Evolutionary conservation across 2,888 invertebrate genomes (phyloP).

Genomic region (Luperina nickerlii): DNA sequence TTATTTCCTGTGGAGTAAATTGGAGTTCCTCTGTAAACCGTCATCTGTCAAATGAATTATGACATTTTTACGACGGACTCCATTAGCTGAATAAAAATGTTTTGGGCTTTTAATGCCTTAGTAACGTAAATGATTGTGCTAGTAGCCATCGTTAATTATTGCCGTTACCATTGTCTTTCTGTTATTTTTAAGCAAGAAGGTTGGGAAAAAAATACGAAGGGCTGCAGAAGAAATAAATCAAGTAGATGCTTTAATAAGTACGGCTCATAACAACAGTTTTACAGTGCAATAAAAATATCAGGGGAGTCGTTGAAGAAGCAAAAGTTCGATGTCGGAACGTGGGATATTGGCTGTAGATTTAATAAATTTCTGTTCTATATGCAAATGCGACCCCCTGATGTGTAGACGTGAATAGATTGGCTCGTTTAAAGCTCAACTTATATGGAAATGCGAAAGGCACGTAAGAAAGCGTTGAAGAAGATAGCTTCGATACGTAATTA

Average conservation of each 20-base stretch:
- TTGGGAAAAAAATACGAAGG: constrained; percentile 23
- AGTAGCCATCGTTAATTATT: constrained; percentile 61
- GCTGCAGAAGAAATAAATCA: constrained; percentile 42
- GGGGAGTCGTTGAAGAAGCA: constrained; percentile 83
- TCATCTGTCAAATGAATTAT: constrained; percentile 82
- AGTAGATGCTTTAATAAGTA: constrained; percentile 56
- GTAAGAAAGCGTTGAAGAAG: constrained; percentile 90
- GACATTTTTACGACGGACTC: constrained; percentile 78
- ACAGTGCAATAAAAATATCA: constrained; percentile 84
- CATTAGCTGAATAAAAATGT: constrained; percentile 79
- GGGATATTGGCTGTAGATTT: constrained; percentile 90
- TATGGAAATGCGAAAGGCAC: constrained; percentile 90
- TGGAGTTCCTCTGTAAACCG: constrained; percentile 76
- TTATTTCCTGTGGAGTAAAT: constrained; percentile 76
- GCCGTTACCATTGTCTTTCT: constrained; percentile 52
- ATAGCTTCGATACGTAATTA: constrained; percentile 90
- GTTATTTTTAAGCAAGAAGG: constrained; percentile 38
- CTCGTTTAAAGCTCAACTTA: constrained; percentile 91
- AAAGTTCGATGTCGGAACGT: constrained; percentile 89
- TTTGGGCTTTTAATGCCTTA: constrained; percentile 71
- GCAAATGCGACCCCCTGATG: constrained; percentile 90
- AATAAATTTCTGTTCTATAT: constrained; percentile 91
- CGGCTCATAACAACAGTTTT: constrained; percentile 71
- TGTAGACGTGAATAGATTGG: constrained; percentile 91
- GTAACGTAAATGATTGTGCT: constrained; percentile 64